These are phyloP conservation scores for Silvanus unidentatus DNA, from an alignment of 2,888 invertebrate genomes.

Conservation along the genomic window DNA sequence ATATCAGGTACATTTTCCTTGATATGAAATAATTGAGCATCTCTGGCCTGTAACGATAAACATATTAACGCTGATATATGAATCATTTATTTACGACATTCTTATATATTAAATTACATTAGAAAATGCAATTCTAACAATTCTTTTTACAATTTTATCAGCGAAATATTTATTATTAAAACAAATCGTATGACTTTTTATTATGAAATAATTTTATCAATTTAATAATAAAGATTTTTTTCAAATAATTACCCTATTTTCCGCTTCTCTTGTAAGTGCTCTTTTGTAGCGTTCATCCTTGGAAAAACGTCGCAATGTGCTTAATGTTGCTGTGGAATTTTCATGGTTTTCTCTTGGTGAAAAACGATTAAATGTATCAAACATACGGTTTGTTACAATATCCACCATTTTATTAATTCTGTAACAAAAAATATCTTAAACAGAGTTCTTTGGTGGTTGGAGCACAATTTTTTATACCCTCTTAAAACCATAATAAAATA, in stretches of 20 bases:
- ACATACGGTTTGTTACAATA: conserved; percentile 50
- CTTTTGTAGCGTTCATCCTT: conserved; percentile 34
- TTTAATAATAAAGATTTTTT: no score
- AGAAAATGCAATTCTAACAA: no score
- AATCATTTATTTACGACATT: no score
- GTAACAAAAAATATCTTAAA: conserved; percentile 25
- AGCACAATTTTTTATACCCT: conserved; percentile 25
- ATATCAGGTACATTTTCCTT: conserved; percentile 50
- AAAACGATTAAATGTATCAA: conserved; percentile 51
- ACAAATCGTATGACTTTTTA: no score
- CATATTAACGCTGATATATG: not conserved
- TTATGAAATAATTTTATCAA: no score
- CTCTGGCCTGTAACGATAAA: conserved; percentile 35
- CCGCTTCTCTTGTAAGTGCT: conserved; percentile 33
- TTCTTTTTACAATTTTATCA: no score
- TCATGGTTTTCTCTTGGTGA: conserved; percentile 39
- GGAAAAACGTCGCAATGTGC: conserved; percentile 39
- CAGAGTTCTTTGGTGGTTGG: not conserved
- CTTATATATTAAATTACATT: no score
- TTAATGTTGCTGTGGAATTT: conserved; percentile 35
- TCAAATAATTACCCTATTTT: conserved; percentile 30
- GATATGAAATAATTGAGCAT: conserved; percentile 47
- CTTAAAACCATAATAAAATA: conserved; percentile 34
- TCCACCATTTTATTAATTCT: conserved; percentile 56
- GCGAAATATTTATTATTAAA: no score